A percentile compares a stretch with the other conserved stretches of the same genome.
Evolutionary conservation across 2,888 invertebrate species (phyloP).

Genomic region (Schrankia costaestrigalis): DNA sequence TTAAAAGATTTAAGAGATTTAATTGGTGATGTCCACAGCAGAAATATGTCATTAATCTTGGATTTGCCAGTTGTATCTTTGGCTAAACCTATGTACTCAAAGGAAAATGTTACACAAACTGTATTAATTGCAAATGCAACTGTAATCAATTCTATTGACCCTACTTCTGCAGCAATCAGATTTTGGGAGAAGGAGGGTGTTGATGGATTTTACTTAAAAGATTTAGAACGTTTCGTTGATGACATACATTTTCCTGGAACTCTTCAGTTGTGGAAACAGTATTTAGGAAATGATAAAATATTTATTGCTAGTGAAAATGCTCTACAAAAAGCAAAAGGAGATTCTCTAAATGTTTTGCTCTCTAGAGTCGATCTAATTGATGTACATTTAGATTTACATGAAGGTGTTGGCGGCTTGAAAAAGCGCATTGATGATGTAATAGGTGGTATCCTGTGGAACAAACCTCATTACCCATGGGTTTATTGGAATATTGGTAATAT

Average conservation of each 20-base stretch:
- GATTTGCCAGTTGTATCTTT: conserved; percentile 85
- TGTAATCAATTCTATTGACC: conserved; percentile 46
- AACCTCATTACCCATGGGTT: conserved; percentile 86
- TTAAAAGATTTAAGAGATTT: conserved; percentile 85
- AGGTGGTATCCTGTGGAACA: conserved; percentile 81
- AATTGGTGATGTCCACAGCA: conserved; percentile 81
- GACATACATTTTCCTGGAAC: conserved; percentile 80
- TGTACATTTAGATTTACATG: conserved; percentile 81
- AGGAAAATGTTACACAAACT: conserved; percentile 43
- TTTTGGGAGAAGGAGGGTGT: conserved; percentile 83
- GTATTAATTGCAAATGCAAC: conserved; percentile 72
- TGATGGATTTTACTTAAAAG: conserved; percentile 94
- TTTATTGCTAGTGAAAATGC: conserved; percentile 84
- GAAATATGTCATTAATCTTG: conserved; percentile 88
- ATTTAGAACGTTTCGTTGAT: conserved; percentile 84
- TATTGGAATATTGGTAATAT: conserved; percentile 89
- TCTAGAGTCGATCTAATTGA: conserved; percentile 87
- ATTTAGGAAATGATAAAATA: conserved; percentile 82
- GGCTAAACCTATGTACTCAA: conserved; percentile 36
- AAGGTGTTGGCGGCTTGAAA: conserved; percentile 81
- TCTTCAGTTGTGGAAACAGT: conserved; percentile 85
- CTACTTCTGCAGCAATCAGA: conserved; percentile 59
- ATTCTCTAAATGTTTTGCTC: conserved; percentile 81
- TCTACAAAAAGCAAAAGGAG: conserved; percentile 64
- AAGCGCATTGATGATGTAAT: conserved; percentile 80